Base-by-base conservation (phyloP, 2,888 invertebrate genomes). In the Sinohyriopsis cumingii region DNA sequence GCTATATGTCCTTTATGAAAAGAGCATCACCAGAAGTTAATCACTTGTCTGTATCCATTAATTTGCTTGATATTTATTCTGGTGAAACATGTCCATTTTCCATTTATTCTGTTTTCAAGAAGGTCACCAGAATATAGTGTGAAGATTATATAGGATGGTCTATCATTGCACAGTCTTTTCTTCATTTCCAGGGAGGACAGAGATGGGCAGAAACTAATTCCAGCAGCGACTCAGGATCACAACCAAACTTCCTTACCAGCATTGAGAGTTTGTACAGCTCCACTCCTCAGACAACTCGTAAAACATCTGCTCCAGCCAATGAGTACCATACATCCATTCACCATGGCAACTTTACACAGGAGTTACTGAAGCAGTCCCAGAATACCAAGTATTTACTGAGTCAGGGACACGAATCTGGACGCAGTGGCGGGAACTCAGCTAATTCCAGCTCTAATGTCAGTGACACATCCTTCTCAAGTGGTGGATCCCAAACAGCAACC, bases 291-390 rank as follows among this genome's bases (percentile, higher is more conserved):
- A 57, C 65, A 19, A 62, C 68, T 1, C 65, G 66, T 18, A 73
- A 69, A 55, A 59, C 63, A 20, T 67, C 73, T 5, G 57, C 59
- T 19, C 61, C 63, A 25, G 68, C 59, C 3, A 65, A 70, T 61
- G 74, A 76, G 56, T 78, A 77, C 64, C 45, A 45, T 45, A 63
- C 81, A 18, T 71, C 81, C 20, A 76, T 83, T 53, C 80, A 83
- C 59, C 85, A 86, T 60, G 85, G 86, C 62, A 85, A 85, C 77
- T 84, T 85, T 63, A 82, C 85, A 9, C 77, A 84, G 65, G 87
- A 87, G 73, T 76, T 87, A n/a, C 78, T 85, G 56, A 87, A 87
- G 72, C 86, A 86, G 74, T 79, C 82, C 20, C 87, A 87, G 75
- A 87, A 87, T 68, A 85, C 87, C 20, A 87, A 87, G 73, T 87